phyloP scores from a whole-genome alignment of 2,797 vertebrate species.

The Eulemur rubriventer region DNA sequence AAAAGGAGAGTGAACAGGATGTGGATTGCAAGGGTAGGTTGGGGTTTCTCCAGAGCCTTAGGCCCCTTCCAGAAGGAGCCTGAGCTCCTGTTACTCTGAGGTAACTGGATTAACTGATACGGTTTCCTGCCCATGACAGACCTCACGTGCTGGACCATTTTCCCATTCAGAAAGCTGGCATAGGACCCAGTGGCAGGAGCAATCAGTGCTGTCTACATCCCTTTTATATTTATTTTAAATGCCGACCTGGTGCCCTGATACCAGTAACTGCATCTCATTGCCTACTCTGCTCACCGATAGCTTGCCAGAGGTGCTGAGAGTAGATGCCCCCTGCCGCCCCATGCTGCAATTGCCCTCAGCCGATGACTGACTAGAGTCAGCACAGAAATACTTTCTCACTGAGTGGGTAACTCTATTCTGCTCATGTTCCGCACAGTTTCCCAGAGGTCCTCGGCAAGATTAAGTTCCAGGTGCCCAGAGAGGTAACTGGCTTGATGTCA shows the following conservation, averaged over 20 bases:
- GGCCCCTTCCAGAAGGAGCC: neutral
- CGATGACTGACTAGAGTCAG: neutral
- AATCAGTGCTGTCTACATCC: neutral
- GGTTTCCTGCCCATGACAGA: neutral
- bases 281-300: neutral
- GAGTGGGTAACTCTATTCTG: neutral
- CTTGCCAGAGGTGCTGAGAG: neutral
- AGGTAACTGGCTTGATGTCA: neutral
- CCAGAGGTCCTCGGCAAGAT: neutral
- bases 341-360: neutral
- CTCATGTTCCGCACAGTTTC: neutral
- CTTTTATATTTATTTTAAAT: neutral
- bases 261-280: neutral
- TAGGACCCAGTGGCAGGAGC: neutral
- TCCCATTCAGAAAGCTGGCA: neutral
- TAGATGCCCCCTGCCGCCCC: fast-evolving
- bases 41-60: neutral
- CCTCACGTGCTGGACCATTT: neutral
- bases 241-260: neutral
- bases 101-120: neutral
- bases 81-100: neutral
- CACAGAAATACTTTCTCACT: neutral
- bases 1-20: neutral
- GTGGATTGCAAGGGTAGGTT: neutral
- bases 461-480: neutral